Evolutionary conservation across 2,113 vertebrate genomes (phyloP).

Genomic region (Turnix velox): DNA sequence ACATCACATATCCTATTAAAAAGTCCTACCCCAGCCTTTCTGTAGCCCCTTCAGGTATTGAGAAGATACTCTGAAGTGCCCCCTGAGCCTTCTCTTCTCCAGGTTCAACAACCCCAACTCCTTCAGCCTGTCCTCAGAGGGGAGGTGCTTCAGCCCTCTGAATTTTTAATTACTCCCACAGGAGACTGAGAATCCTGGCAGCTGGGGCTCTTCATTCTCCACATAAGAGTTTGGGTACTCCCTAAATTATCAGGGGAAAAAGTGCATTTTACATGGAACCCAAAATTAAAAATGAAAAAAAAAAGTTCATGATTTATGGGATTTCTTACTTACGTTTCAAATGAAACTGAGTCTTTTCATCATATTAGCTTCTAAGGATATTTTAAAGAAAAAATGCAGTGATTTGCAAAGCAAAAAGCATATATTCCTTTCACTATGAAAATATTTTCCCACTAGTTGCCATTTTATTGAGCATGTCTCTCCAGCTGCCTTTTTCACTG

Average conservation of each 20-base stretch:
- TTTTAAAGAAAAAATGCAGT: neutral
- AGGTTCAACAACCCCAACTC: too few species aligned
- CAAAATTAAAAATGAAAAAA: neutral
- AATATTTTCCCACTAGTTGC: neutral
- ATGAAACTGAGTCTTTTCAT: neutral
- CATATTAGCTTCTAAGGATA: neutral
- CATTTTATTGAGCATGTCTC: neutral
- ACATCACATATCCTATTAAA: too few species aligned
- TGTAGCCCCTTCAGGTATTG: too few species aligned
- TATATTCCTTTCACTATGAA: neutral
- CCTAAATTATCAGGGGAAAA: neutral
- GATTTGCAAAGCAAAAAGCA: neutral
- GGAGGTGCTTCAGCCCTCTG: too few species aligned
- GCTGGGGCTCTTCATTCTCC: neutral
- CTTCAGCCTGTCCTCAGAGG: too few species aligned
- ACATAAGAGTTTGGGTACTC: neutral
- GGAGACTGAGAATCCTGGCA: neutral
- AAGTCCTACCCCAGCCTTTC: too few species aligned
- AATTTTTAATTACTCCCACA: neutral
- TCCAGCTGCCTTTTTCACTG: neutral
- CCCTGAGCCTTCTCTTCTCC: too few species aligned
- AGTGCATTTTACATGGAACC: neutral
- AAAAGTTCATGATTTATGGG: neutral
- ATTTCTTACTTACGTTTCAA: too few species aligned
- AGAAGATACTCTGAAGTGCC: too few species aligned